phyloP scores from a whole-genome alignment of 2,113 vertebrate species.

The Oophaga pumilio region DNA sequence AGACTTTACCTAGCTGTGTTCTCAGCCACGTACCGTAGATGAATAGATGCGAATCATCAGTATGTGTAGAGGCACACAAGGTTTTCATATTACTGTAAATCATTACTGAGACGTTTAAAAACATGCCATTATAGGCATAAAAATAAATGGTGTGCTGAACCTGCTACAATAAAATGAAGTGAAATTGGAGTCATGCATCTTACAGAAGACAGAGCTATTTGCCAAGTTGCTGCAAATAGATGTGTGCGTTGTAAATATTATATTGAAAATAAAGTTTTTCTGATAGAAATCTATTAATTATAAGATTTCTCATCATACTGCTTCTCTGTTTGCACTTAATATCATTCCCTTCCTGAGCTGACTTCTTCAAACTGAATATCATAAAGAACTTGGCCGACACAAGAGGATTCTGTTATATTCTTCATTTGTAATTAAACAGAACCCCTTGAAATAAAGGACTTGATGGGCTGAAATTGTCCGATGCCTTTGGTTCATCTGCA shows the following conservation, averaged over 20 bases:
- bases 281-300: constrained; percentile 27
- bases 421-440: background rate
- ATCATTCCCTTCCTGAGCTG: background rate
- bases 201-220: constrained; percentile 22
- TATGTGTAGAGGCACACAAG: constrained; percentile 24
- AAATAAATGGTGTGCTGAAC: constrained; percentile 43
- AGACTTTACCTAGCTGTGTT: background rate
- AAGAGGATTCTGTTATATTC: background rate
- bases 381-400: background rate
- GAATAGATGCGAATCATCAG: constrained; percentile 4
- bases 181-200: constrained; percentile 25
- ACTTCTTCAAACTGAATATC: background rate
- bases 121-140: constrained; percentile 37
- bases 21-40: constrained; percentile 4
- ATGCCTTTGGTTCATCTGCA: background rate
- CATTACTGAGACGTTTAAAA: constrained; percentile 38
- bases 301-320: constrained; percentile 22
- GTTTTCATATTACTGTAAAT: constrained; percentile 42
- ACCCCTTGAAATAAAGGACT: background rate
- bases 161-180: constrained; percentile 28
- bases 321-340: background rate
- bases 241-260: constrained; percentile 18
- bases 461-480: background rate
- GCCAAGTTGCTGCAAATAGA: constrained; percentile 15
- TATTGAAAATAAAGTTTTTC: constrained; percentile 31